Evolutionary conservation across 2,888 invertebrate species (phyloP), one percentile per base, ranked within the genome.

Genomic region (Dugesia japonica): DNA sequence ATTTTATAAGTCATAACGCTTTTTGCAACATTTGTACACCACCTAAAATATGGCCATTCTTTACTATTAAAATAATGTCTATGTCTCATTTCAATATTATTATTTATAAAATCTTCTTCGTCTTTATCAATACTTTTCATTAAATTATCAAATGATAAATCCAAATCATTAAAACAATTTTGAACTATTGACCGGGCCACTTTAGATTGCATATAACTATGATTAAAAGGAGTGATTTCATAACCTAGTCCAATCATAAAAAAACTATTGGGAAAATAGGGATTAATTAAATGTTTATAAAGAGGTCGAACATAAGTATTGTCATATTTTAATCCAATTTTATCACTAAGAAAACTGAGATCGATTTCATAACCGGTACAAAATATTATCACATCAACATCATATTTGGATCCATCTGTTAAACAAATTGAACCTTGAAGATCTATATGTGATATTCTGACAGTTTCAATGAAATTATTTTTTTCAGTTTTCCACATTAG

Each of bases 231-330:
- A 20, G 56, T 23, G 17, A 56, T 20, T n/a, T 56, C 56, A 56
- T 56, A 56, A 13, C 20, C 56, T 1, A 56, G 4, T 20, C 56
- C 56, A 56, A 56, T 56, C 4, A 56, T 56, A 23, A 56, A 56
- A 56, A n/a, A 56, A 23, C 9, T 56, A n/a, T n/a, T n/a, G 1
- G 56, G 56, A n/a, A 56, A 56, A 56, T 13, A 56, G 4, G 56
- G 56, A 56, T 56, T 56, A 56, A 56, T 56, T 4, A 56, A n/a
- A 23, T 56, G 56, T 56, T 56, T 56, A 56, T 56, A 56, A n/a
- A 56, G 56, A 56, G 56, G 56, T n/a, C 56, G n/a, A 20, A 56
- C 56, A 56, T 56, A 56, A 13, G 56, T 56, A 23, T 56, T 56
- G 23, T 56, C 56, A n/a, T 23, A 56, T 4, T 4, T 56, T 23